These are phyloP conservation scores for Chymomyza fuscimana DNA, from an alignment of 2,888 invertebrate genomes.

Conservation along the genomic window DNA sequence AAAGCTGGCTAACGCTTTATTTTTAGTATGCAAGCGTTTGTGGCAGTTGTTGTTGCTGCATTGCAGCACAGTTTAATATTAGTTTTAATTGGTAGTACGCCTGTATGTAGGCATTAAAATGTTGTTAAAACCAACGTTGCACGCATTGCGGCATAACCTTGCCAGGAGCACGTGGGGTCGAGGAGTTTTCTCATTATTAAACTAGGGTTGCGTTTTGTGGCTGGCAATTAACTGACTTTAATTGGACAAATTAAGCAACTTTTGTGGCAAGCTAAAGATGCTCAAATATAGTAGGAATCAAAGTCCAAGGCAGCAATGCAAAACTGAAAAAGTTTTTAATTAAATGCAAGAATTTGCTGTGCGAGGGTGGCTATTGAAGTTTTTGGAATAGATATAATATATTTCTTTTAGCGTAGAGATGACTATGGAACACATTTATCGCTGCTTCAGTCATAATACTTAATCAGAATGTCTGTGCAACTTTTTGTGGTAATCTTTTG, in stretches of 20 bases:
- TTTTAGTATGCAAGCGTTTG: slow-evolving; percentile 12
- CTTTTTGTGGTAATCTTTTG: too few relatives aligned
- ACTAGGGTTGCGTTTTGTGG: slow-evolving; percentile 9
- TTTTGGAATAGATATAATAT: too few relatives aligned
- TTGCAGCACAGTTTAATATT: slow-evolving; percentile 56
- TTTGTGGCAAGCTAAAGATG: slow-evolving; percentile 12
- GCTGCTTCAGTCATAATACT: too few relatives aligned
- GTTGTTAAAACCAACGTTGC: slow-evolving; percentile 23
- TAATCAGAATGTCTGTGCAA: too few relatives aligned
- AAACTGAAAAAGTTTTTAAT: slow-evolving; percentile 52
- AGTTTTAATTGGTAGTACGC: slow-evolving; percentile 69
- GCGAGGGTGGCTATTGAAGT: too few relatives aligned
- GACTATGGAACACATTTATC: too few relatives aligned
- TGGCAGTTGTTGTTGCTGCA: slow-evolving; percentile 21
- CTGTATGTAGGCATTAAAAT: slow-evolving; percentile 46
- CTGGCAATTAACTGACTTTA: slow-evolving; percentile 41
- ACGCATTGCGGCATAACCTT: slow-evolving; percentile 21
- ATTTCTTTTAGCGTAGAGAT: too few relatives aligned
- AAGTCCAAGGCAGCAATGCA: slow-evolving; percentile 10
- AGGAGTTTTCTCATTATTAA: background rate
- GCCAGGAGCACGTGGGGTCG: background rate
- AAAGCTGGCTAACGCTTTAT: slow-evolving; percentile 27
- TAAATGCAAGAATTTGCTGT: slow-evolving; percentile 32
- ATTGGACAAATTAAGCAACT: slow-evolving; percentile 57
- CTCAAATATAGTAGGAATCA: slow-evolving; percentile 34